Conservation (phyloP, 1,140 invertebrate species). For the Drosophila pruinosa region DNA sequence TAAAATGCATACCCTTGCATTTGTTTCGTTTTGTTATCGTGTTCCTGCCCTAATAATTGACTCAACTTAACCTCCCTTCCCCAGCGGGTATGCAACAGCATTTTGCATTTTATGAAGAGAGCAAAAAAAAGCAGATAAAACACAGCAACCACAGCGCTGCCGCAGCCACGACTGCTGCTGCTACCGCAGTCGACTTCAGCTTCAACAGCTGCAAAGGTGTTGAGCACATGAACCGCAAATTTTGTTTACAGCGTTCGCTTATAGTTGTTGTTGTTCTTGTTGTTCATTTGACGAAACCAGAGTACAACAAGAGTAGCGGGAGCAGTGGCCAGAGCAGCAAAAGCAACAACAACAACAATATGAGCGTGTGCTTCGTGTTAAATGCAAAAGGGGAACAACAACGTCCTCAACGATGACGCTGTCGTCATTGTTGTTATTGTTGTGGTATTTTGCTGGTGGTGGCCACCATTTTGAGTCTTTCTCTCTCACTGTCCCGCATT, state of each 20-base stretch:
- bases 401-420: constrained; percentile 58
- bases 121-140: constrained; percentile 2
- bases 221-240: constrained; percentile 79
- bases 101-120: constrained; percentile 44
- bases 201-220: constrained; percentile 62
- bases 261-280: constrained; percentile 39
- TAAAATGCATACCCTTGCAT: constrained; percentile 3
- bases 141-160: constrained; percentile 1
- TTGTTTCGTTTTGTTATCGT: constrained; percentile 34
- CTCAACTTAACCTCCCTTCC: constrained; percentile 57
- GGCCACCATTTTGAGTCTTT: constrained; percentile 77
- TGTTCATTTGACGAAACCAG: constrained; percentile 30
- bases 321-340: constrained; percentile 1
- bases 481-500: constrained; percentile 50
- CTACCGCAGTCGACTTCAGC: constrained; percentile 21
- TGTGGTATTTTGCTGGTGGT: constrained; percentile 54
- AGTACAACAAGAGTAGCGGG: background rate
- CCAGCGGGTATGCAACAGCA: constrained; percentile 70
- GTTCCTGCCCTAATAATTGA: constrained; percentile 64
- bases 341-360: constrained; percentile 27
- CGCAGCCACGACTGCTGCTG: background rate
- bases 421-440: constrained; percentile 42
- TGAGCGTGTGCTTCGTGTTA: constrained; percentile 48
- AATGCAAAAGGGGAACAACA: constrained; percentile 50
- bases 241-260: constrained; percentile 72